Evolutionary conservation across 2,113 vertebrate genomes (phyloP).

Genomic region (Phyllostomus discolor): DNA sequence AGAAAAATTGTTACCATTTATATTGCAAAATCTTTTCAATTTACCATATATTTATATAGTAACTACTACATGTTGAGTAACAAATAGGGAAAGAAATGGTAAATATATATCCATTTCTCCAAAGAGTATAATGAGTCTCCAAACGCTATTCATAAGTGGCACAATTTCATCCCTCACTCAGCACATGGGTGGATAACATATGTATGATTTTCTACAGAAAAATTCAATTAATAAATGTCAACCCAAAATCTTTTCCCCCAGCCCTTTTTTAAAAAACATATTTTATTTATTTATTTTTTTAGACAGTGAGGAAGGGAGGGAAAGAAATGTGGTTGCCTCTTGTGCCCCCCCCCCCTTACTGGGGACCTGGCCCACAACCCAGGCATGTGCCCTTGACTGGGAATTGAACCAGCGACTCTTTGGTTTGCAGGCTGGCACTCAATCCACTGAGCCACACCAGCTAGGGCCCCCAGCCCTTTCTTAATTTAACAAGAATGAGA

Average conservation of each 20-base stretch:
- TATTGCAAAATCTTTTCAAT: constrained; percentile 24
- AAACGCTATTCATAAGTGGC: not conserved
- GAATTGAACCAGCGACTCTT: too few species aligned
- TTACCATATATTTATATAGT: not conserved
- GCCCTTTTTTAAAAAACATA: too few species aligned
- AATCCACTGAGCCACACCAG: too few species aligned
- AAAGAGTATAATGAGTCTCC: not conserved
- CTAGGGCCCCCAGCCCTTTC: not conserved
- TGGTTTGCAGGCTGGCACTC: too few species aligned
- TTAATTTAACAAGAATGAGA: not conserved
- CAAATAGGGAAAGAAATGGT: not conserved
- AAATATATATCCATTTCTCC: not conserved
- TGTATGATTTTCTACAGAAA: not conserved
- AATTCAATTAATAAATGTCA: not conserved
- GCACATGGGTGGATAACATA: not conserved
- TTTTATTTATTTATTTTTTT: not conserved
- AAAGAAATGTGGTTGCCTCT: too few species aligned
- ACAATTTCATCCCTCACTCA: constrained; percentile 20
- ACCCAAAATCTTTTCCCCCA: not conserved
- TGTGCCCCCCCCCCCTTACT: too few species aligned
- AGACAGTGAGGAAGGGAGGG: too few species aligned
- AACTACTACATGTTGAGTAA: not conserved
- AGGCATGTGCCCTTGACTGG: too few species aligned
- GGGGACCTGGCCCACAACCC: too few species aligned
- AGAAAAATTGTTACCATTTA: constrained; percentile 19